These are phyloP conservation scores for Clavelina lepadiformis DNA, from an alignment of 23 tunicate species.

Conservation along the genomic window DNA sequence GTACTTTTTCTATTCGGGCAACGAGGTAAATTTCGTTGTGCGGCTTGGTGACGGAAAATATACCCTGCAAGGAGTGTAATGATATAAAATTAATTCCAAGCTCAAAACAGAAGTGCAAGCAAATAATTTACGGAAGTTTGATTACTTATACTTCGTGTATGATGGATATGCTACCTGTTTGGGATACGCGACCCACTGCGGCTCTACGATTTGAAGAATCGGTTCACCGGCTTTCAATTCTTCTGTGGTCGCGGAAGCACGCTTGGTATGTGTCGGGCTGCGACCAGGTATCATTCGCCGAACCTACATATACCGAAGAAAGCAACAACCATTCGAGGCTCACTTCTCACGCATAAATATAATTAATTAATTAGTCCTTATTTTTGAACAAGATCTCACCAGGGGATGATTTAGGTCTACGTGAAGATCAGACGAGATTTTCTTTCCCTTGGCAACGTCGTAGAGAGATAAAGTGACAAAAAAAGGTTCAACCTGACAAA, in stretches of 20 bases:
- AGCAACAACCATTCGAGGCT: neutral
- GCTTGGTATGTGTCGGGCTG: slow-evolving; percentile 17
- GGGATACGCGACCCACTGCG: slow-evolving; percentile 71
- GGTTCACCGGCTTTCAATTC: slow-evolving; percentile 62
- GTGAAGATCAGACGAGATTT: slow-evolving; percentile 93
- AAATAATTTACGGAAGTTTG: neutral
- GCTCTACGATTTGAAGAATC: slow-evolving; percentile 19
- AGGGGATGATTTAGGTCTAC: slow-evolving; percentile 85
- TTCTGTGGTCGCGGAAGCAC: slow-evolving; percentile 17
- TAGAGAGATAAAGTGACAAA: slow-evolving; percentile 89
- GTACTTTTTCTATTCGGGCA: slow-evolving; percentile 89
- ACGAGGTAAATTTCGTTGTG: slow-evolving; percentile 85
- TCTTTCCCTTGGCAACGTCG: slow-evolving; percentile 55
- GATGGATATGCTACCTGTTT: slow-evolving; percentile 40
- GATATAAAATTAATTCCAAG: neutral
- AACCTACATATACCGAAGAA: slow-evolving; percentile 38
- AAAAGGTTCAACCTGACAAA: slow-evolving; percentile 88
- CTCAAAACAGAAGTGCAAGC: neutral
- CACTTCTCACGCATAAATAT: neutral
- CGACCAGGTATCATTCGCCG: slow-evolving; percentile 77
- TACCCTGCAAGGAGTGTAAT: slow-evolving; percentile 54
- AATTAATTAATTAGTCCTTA: no score
- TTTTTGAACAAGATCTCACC: no score
- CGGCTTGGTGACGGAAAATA: slow-evolving; percentile 72
- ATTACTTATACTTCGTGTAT: neutral